phyloP scores from a whole-genome alignment of 2,888 invertebrate species.

The Bombylius major region DNA sequence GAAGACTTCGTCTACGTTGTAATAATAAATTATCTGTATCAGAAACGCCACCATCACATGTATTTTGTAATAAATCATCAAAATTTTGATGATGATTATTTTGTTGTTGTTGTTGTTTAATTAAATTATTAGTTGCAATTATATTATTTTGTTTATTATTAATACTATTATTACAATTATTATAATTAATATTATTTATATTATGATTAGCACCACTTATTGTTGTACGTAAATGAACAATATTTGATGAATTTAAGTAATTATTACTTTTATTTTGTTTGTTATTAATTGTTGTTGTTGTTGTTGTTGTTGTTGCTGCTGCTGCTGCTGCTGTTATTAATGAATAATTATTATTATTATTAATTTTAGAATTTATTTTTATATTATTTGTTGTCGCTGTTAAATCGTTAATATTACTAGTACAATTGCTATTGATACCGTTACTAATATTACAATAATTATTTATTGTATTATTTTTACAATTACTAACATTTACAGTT shows the following conservation, averaged over 20 bases:
- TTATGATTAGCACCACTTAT: slow-evolving; percentile 9
- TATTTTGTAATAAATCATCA: slow-evolving; percentile 11
- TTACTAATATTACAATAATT: background rate
- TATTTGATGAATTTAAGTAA: background rate
- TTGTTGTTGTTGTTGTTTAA: background rate
- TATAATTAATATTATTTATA: slow-evolving; percentile 15
- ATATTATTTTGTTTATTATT: background rate
- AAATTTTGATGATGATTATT: slow-evolving; percentile 8
- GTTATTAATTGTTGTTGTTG: slow-evolving; percentile 2
- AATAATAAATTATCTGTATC: background rate
- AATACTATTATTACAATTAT: slow-evolving; percentile 1
- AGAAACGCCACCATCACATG: background rate
- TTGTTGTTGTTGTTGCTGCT: slow-evolving; percentile 4
- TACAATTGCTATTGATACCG: background rate
- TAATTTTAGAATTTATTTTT: too few relatives aligned
- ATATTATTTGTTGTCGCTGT: too few relatives aligned
- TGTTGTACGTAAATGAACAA: background rate
- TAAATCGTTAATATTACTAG: too few relatives aligned
- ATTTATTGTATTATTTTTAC: background rate
- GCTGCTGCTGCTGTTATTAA: background rate
- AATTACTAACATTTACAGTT: slow-evolving; percentile 6
- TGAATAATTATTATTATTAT: too few relatives aligned
- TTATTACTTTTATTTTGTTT: slow-evolving; percentile 1
- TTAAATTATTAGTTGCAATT: slow-evolving; percentile 4
- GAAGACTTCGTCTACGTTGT: slow-evolving; percentile 30